Evolutionary conservation across 2,797 vertebrate species (phyloP).

Genomic region (Bradypodion pumilum): DNA sequence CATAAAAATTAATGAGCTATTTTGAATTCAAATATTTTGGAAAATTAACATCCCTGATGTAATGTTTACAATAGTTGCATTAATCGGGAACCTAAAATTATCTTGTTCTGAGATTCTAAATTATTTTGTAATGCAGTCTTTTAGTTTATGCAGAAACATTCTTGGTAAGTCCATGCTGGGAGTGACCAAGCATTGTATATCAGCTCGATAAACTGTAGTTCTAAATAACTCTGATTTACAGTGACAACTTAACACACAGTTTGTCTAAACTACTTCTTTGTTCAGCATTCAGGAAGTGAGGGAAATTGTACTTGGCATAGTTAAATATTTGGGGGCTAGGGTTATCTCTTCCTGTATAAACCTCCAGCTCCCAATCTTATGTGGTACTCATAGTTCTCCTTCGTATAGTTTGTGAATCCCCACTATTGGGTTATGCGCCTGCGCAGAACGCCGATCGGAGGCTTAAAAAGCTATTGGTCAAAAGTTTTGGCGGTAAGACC

Average conservation of each 20-base stretch:
- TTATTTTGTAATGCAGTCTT: not conserved
- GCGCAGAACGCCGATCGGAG: too few species aligned
- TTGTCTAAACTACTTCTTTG: not conserved
- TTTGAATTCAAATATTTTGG: not conserved
- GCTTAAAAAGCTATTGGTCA: too few species aligned
- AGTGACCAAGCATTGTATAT: not conserved
- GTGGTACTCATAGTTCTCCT: not conserved
- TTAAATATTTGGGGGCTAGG: not conserved
- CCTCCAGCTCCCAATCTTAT: not conserved
- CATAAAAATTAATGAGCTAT: too few species aligned
- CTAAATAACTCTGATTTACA: not conserved
- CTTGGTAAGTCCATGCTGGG: not conserved
- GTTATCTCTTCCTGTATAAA: not conserved
- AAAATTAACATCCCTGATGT: too few species aligned
- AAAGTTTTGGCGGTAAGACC: too few species aligned
- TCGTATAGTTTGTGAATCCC: too few species aligned
- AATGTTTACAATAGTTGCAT: too few species aligned
- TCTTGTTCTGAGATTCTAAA: not conserved
- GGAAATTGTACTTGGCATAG: not conserved
- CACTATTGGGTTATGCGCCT: too few species aligned
- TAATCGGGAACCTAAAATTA: not conserved
- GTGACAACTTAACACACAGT: not conserved
- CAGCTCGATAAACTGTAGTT: not conserved
- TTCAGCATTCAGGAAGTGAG: not conserved
- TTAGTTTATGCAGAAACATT: not conserved